Percentiles rank a stretch among this genome's conserved stretches.
These are phyloP conservation scores for Rhegmatorhina hoffmannsi DNA, from an alignment of 2,113 vertebrate species.

Conservation along the genomic window DNA sequence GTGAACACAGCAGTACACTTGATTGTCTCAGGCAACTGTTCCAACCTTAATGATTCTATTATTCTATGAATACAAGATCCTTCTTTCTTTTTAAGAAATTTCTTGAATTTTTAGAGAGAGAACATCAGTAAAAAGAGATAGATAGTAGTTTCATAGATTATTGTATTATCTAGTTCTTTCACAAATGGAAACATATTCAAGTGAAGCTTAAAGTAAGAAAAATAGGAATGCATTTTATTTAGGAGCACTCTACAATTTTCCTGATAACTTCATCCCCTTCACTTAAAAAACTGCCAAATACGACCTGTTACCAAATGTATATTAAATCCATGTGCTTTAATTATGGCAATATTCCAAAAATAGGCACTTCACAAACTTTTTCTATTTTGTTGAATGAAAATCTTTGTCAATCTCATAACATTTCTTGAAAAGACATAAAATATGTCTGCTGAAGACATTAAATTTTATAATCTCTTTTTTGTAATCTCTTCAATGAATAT, in stretches of 20 bases:
- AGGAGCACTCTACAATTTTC: neutral
- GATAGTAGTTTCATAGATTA: neutral
- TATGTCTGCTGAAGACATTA: neutral
- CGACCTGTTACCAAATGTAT: neutral
- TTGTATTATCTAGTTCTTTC: neutral
- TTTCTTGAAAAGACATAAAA: neutral
- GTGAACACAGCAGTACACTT: neutral
- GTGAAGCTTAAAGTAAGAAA: neutral
- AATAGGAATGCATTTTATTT: neutral
- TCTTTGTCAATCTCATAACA: neutral
- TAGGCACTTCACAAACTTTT: neutral
- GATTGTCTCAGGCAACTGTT: neutral
- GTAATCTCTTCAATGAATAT: neutral
- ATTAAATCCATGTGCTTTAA: neutral
- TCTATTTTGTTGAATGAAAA: neutral
- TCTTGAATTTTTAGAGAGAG: neutral
- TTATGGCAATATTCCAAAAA: neutral
- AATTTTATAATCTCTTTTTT: neutral
- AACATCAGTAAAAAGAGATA: neutral
- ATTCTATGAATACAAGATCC: neutral
- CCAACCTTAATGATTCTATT: neutral
- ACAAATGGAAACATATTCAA: neutral
- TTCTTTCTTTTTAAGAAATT: neutral
- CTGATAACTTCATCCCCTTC: neutral
- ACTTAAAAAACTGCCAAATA: neutral